Percentiles rank a stretch among this genome's conserved stretches.
Evolutionary conservation across 2,797 vertebrate genomes (phyloP).

Genomic region (Okamejei kenojei): DNA sequence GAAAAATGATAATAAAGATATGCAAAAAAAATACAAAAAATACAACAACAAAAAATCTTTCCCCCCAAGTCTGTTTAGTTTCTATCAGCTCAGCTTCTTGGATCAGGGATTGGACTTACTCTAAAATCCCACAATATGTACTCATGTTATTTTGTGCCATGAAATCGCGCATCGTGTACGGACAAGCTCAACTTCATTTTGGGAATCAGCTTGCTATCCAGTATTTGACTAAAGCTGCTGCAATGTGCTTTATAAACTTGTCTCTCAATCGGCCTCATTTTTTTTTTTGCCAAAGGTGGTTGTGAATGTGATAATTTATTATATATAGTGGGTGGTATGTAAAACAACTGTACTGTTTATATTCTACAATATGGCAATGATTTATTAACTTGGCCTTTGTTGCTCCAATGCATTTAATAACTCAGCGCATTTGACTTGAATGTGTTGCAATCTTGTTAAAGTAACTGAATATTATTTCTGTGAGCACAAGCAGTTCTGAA

Average conservation of each 20-base stretch:
- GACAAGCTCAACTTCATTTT: no score
- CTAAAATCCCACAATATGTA: neutral
- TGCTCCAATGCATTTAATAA: conserved; percentile 13
- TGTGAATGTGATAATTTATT: neutral
- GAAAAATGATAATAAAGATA: no score
- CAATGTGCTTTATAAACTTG: neutral
- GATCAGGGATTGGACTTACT: no score
- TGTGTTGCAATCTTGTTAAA: neutral
- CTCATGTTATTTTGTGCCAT: neutral
- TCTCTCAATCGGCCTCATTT: neutral
- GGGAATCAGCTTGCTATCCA: neutral
- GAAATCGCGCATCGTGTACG: neutral
- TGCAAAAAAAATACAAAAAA: no score
- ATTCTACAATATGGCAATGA: neutral
- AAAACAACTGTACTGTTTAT: neutral
- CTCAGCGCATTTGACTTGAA: neutral
- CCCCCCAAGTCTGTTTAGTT: no score
- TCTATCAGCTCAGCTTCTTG: no score
- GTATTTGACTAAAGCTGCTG: neutral
- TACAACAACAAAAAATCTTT: no score
- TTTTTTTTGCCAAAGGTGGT: neutral
- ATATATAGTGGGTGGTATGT: neutral
- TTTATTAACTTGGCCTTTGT: conserved; percentile 35
- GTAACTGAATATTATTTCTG: conserved; percentile 13
- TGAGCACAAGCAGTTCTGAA: neutral